Conservation (phyloP, 2,888 invertebrate species). For the Oxyteleia sp. region DNA sequence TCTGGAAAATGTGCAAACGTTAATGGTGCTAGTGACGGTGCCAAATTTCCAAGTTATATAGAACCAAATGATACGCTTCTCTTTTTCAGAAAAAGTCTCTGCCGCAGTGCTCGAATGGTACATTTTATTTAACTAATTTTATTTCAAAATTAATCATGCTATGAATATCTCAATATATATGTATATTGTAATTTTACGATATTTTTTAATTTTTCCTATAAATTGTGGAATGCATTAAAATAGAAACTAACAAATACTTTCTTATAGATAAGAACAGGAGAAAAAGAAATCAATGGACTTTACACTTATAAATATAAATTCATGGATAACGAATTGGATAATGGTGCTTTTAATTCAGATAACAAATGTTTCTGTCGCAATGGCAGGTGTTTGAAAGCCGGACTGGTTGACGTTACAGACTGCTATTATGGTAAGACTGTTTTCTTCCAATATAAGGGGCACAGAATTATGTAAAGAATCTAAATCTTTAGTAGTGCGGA, state of each 20-base stretch:
- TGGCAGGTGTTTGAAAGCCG: slow-evolving; percentile 92
- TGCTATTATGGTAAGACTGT: no score
- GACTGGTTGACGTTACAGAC: no score
- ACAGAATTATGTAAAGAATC: no score
- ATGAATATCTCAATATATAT: no score
- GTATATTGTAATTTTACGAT: no score
- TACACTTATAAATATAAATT: slow-evolving; percentile 93
- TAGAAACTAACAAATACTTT: not conserved
- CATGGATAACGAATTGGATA: slow-evolving; percentile 93
- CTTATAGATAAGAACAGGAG: slow-evolving; percentile 89
- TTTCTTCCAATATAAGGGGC: no score
- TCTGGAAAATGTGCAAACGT: slow-evolving; percentile 93
- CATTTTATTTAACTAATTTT: slow-evolving; percentile 27
- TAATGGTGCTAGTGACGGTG: slow-evolving; percentile 93
- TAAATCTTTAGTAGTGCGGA: no score
- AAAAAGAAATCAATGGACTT: slow-evolving; percentile 90
- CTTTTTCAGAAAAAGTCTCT: slow-evolving; percentile 95
- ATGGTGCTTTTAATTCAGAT: slow-evolving; percentile 91
- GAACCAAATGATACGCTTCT: slow-evolving; percentile 91
- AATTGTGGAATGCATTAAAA: slow-evolving; percentile 26
- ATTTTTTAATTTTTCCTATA: no score
- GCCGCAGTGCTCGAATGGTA: slow-evolving; percentile 93
- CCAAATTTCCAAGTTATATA: slow-evolving; percentile 93
- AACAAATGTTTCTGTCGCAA: slow-evolving; percentile 95
- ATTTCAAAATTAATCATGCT: not conserved